Evolutionary conservation across 2,113 vertebrate species (phyloP).

Genomic region (Mirounga angustirostris): DNA sequence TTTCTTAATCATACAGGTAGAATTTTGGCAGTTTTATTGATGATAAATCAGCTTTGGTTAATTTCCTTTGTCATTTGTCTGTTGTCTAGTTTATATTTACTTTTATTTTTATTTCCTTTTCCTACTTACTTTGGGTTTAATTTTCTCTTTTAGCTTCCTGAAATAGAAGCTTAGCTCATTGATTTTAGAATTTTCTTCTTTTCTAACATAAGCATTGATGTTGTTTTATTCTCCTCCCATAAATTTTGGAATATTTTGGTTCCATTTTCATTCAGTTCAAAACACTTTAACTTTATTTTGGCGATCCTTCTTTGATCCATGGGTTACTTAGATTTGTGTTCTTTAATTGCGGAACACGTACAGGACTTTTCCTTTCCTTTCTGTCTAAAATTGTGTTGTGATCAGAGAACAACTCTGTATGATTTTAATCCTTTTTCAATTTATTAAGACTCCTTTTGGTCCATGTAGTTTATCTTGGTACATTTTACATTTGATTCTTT

Average conservation of each 20-base stretch:
- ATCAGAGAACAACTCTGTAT: background rate
- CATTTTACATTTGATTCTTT: background rate
- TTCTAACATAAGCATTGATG: background rate
- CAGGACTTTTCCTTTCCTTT: constrained; percentile 33
- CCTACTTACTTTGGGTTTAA: constrained; percentile 13
- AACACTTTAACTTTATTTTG: background rate
- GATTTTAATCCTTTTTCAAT: constrained; percentile 47
- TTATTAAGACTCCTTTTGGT: constrained; percentile 43
- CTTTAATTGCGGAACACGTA: background rate
- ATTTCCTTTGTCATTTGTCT: constrained; percentile 10
- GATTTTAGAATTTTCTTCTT: background rate
- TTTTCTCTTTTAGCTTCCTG: constrained; percentile 45
- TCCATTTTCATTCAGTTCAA: constrained; percentile 35
- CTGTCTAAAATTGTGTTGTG: constrained; percentile 43
- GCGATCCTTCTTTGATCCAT: background rate
- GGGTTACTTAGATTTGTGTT: constrained; percentile 29
- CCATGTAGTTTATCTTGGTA: background rate
- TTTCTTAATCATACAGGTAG: background rate
- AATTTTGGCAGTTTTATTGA: background rate
- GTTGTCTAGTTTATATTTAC: background rate
- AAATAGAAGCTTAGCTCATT: constrained; percentile 1
- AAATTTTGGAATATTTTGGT: background rate
- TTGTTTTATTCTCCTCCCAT: constrained; percentile 20
- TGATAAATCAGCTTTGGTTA: background rate
- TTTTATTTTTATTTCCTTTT: constrained; percentile 40